phyloP scores from a whole-genome alignment of 1,140 invertebrate genomes.

The Drosophila baimaii region DNA sequence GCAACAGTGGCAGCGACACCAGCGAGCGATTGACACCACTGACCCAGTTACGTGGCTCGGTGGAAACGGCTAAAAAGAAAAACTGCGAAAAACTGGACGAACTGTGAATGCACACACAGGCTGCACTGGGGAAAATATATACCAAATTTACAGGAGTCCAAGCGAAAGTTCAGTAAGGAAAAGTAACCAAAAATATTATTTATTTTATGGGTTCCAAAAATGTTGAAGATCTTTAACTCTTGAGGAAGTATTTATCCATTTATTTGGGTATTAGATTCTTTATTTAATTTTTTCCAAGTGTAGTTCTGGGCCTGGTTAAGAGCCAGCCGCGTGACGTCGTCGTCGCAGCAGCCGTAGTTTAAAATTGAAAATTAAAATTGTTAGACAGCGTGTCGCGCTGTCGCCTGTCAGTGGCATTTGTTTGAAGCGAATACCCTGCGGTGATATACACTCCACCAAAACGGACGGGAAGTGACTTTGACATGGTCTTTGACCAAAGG shows the following conservation, averaged over 20 bases:
- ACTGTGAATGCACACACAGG: constrained; percentile 27
- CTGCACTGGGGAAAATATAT: background rate
- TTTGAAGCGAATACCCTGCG: constrained; percentile 69
- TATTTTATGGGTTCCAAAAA: rapidly evolving
- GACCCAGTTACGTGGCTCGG: constrained; percentile 67
- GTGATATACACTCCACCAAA: constrained; percentile 46
- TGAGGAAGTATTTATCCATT: background rate
- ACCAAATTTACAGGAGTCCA: too few relatives aligned
- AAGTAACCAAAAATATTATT: too few relatives aligned
- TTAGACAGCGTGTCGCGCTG: constrained; percentile 80
- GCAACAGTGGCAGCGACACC: constrained; percentile 46
- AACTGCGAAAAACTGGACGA: constrained; percentile 52
- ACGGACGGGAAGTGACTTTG: constrained; percentile 36
- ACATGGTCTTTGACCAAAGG: constrained; percentile 36
- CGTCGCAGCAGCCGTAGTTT: constrained; percentile 51
- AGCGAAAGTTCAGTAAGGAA: background rate
- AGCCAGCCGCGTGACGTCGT: constrained; percentile 57
- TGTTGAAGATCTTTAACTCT: background rate
- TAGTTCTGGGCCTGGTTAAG: constrained; percentile 41
- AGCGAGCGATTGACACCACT: constrained; percentile 72
- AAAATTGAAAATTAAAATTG: constrained; percentile 82
- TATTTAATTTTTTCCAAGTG: constrained; percentile 7
- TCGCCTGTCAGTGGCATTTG: constrained; percentile 72
- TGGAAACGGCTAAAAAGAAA: constrained; percentile 43
- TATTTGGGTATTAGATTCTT: background rate